These are phyloP conservation scores for Cylas formicarius DNA, from an alignment of 1,140 invertebrate species.

Conservation along the genomic window DNA sequence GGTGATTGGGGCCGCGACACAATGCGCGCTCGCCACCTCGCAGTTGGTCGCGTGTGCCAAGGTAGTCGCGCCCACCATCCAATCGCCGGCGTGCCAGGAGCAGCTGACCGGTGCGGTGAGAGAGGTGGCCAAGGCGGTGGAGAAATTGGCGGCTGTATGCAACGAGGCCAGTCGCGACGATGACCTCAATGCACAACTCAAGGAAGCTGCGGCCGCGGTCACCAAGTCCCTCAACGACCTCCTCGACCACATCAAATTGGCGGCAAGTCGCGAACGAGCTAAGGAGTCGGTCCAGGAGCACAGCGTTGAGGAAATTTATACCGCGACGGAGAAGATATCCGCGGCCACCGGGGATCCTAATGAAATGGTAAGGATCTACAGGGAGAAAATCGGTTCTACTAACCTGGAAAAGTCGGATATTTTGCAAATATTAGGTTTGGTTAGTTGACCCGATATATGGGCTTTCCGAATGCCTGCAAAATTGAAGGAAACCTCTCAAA, in stretches of 20 bases:
- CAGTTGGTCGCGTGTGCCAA: slow-evolving; percentile 97
- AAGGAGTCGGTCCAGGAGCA: slow-evolving; percentile 57
- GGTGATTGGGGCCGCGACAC: slow-evolving; percentile 90
- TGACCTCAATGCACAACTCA: slow-evolving; percentile 67
- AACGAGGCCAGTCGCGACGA: slow-evolving; percentile 59
- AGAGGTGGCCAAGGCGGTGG: slow-evolving; percentile 88
- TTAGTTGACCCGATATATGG: too few relatives aligned
- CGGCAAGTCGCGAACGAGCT: slow-evolving; percentile 43
- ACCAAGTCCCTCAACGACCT: slow-evolving; percentile 84
- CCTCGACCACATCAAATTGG: slow-evolving; percentile 77
- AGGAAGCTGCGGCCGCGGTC: slow-evolving; percentile 79
- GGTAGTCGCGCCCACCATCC: slow-evolving; percentile 78
- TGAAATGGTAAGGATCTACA: slow-evolving; percentile 84
- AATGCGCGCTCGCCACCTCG: slow-evolving; percentile 94
- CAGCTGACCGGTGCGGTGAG: slow-evolving; percentile 88
- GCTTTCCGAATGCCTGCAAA: too few relatives aligned
- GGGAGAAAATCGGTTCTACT: too few relatives aligned
- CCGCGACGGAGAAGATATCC: slow-evolving; percentile 83
- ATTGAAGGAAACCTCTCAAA: too few relatives aligned
- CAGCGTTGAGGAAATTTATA: slow-evolving; percentile 83
- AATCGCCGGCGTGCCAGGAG: slow-evolving; percentile 87
- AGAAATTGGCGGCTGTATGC: slow-evolving; percentile 81
- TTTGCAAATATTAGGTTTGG: too few relatives aligned
- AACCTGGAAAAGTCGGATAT: too few relatives aligned
- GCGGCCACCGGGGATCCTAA: slow-evolving; percentile 74